Conservation (phyloP, 2,888 invertebrate species). For the Cyaniris semiargus region DNA sequence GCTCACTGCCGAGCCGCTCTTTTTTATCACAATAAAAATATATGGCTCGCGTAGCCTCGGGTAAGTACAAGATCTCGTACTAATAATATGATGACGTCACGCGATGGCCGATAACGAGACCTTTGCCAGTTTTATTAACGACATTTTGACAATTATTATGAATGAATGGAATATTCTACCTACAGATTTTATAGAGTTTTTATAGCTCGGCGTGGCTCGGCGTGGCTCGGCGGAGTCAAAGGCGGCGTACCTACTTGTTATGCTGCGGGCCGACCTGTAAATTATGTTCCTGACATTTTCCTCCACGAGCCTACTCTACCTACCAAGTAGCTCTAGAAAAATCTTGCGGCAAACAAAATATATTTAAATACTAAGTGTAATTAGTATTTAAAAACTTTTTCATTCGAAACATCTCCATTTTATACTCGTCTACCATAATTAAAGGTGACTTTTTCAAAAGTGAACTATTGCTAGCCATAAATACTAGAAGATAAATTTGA, state of each 20-base stretch:
- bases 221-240: slow-evolving; percentile 5
- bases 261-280: background rate
- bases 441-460: background rate
- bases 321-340: too few relatives aligned
- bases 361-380: too few relatives aligned
- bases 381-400: background rate
- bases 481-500: slow-evolving; percentile 6
- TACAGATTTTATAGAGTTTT: background rate
- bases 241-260: background rate
- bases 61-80: background rate
- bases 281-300: background rate
- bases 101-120: slow-evolving; percentile 6
- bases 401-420: background rate
- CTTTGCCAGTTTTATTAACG: slow-evolving; percentile 14
- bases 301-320: background rate
- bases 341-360: too few relatives aligned
- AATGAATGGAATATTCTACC: slow-evolving; percentile 22
- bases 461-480: background rate
- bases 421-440: background rate
- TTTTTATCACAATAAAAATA: slow-evolving; percentile 17
- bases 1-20: background rate
- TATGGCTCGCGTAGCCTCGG: slow-evolving; percentile 1
- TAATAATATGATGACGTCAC: background rate
- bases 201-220: background rate
- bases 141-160: slow-evolving; percentile 3